A percentile compares a stretch with the other conserved stretches of the same genome.
These are phyloP conservation scores for Phortica variegata DNA, from an alignment of 1,140 invertebrate genomes.

Conservation along the genomic window DNA sequence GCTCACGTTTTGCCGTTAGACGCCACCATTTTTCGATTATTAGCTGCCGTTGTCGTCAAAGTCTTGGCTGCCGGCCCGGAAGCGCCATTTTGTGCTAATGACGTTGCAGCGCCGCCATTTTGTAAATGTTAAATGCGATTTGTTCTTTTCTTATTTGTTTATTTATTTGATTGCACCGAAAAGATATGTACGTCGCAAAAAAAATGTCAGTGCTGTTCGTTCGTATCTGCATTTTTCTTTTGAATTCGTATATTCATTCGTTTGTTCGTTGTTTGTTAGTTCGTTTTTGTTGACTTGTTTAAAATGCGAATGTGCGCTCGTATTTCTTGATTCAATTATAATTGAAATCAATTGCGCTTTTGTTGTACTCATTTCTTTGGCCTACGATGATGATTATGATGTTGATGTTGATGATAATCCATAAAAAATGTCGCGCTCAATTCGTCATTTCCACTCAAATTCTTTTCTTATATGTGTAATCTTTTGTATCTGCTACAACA, in stretches of 20 bases:
- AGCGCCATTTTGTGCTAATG: conserved; percentile 15
- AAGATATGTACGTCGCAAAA: neutral
- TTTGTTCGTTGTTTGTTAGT: neutral
- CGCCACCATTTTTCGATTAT: too few relatives aligned
- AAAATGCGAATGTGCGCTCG: neutral
- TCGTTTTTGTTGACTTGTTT: neutral
- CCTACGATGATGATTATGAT: conserved; percentile 14
- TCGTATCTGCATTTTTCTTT: neutral
- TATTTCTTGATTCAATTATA: conserved; percentile 49
- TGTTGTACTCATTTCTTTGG: conserved; percentile 16
- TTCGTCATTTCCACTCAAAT: conserved; percentile 4
- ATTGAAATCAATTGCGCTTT: conserved; percentile 49
- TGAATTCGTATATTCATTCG: neutral
- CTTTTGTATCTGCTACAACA: conserved; percentile 31
- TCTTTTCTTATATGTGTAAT: conserved; percentile 10
- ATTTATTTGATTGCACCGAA: conserved; percentile 3
- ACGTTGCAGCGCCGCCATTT: neutral
- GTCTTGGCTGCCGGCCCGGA: conserved; percentile 15
- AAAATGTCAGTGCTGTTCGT: neutral
- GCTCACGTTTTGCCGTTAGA: too few relatives aligned
- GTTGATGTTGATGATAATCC: neutral
- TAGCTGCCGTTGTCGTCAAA: neutral
- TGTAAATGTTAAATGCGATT: conserved; percentile 15
- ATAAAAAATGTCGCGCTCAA: conserved; percentile 18
- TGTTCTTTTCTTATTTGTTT: conserved; percentile 30